Percentiles rank a stretch among this genome's conserved stretches.
phyloP scores from a whole-genome alignment of 1,140 invertebrate species.

The Elymnias hypermnestra region DNA sequence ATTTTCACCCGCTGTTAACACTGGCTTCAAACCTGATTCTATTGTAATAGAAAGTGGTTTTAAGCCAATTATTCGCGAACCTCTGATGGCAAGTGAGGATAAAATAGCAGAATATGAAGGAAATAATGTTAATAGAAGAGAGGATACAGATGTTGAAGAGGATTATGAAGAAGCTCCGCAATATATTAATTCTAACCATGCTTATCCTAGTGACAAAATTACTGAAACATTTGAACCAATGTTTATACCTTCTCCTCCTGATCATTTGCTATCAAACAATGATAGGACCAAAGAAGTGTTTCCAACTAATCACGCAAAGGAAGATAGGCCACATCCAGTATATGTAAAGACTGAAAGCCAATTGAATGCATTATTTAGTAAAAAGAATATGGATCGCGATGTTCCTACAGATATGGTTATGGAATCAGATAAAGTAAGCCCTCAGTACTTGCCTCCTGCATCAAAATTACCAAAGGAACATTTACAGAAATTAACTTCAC shows the following conservation, averaged over 20 bases:
- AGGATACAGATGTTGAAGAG: conserved; percentile 74
- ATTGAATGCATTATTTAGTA: conserved; percentile 50
- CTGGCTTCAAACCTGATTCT: conserved; percentile 86
- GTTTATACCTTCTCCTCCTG: conserved; percentile 83
- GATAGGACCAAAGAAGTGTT: conserved; percentile 68
- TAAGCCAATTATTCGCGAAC: conserved; percentile 84
- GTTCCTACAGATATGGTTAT: conserved; percentile 77
- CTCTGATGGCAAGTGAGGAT: conserved; percentile 72
- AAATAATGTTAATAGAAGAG: conserved; percentile 66
- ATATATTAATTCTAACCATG: conserved; percentile 62
- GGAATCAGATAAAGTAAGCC: conserved; percentile 82
- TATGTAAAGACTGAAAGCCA: conserved; percentile 60
- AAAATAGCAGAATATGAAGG: conserved; percentile 70
- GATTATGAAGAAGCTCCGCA: conserved; percentile 70
- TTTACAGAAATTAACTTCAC: conserved; percentile 56
- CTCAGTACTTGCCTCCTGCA: conserved; percentile 82
- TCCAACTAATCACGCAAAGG: conserved; percentile 56
- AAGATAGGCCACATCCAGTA: conserved; percentile 68
- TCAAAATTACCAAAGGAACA: conserved; percentile 60
- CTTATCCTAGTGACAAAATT: conserved; percentile 63
- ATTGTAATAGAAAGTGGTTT: conserved; percentile 90
- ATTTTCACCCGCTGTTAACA: conserved; percentile 77
- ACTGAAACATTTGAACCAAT: conserved; percentile 83
- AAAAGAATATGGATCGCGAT: conserved; percentile 57
- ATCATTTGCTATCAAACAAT: conserved; percentile 64